A percentile compares a stretch with the other conserved stretches of the same genome.
These are phyloP conservation scores for Gopherus flavomarginatus DNA, from an alignment of 2,113 vertebrate genomes.

Conservation along the genomic window DNA sequence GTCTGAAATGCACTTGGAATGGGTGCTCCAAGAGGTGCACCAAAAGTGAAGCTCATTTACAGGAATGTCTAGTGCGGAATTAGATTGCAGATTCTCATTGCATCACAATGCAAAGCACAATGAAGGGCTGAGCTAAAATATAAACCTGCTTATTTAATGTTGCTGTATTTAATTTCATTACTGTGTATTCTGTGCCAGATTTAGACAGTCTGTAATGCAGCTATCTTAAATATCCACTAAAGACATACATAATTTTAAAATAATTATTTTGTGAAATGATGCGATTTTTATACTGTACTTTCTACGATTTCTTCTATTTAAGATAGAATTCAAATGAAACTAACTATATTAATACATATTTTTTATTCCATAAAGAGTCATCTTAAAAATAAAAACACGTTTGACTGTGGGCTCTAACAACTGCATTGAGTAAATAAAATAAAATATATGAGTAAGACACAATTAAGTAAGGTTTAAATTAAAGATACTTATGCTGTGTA, in stretches of 20 bases:
- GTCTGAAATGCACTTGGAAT: not conserved
- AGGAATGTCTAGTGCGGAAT: not conserved
- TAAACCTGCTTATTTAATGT: not conserved
- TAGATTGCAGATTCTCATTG: not conserved
- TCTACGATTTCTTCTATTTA: not conserved
- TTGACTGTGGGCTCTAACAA: not conserved
- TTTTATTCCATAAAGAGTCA: not conserved
- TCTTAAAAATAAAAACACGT: not conserved
- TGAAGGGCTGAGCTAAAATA: not conserved
- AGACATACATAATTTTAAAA: not conserved
- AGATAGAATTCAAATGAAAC: not conserved
- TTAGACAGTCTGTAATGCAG: not conserved
- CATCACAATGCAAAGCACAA: accelerated
- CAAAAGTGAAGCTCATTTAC: not conserved
- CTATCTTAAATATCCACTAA: not conserved
- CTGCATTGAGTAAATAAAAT: not conserved
- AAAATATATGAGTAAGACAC: not conserved
- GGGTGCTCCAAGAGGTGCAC: accelerated
- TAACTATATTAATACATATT: not conserved
- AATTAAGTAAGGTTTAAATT: not conserved
- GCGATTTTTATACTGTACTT: not conserved
- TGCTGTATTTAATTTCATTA: not conserved
- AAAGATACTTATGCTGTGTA: not conserved
- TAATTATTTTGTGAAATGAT: not conserved
- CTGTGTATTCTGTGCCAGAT: not conserved